These are phyloP conservation scores for Corydoras maculifer DNA, from an alignment of 2,113 vertebrate species.

Conservation along the genomic window DNA sequence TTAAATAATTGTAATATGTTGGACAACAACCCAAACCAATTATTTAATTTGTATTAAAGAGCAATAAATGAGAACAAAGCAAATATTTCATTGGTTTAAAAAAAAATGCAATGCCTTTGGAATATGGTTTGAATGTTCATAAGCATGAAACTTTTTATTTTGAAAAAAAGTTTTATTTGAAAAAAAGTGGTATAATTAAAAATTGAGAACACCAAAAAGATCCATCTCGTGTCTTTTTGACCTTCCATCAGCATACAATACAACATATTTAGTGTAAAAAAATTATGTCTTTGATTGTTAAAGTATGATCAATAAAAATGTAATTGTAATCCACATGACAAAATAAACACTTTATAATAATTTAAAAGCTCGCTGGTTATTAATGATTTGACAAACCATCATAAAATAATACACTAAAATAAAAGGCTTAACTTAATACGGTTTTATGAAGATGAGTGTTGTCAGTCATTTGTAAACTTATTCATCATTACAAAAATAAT, in stretches of 20 bases:
- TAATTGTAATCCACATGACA: background rate
- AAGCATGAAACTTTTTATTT: background rate
- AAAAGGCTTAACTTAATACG: background rate
- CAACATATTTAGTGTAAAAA: background rate
- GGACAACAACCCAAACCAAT: too few relatives aligned
- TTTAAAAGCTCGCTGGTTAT: too few relatives aligned
- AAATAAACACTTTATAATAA: background rate
- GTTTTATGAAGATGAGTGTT: too few relatives aligned
- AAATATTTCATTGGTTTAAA: too few relatives aligned
- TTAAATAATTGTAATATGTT: too few relatives aligned
- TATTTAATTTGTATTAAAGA: too few relatives aligned
- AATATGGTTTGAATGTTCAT: background rate
- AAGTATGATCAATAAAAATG: background rate
- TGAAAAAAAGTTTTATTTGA: background rate
- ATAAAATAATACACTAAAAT: background rate
- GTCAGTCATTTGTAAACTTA: too few relatives aligned
- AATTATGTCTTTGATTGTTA: background rate
- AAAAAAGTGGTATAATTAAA: background rate
- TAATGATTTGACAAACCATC: too few relatives aligned
- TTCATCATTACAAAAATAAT: background rate
- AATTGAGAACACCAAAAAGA: background rate
- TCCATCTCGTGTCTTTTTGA: too few relatives aligned
- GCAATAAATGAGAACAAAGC: too few relatives aligned
- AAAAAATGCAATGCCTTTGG: too few relatives aligned
- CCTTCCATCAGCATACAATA: too few relatives aligned